phyloP scores from a whole-genome alignment of 1,140 invertebrate genomes.

The Dendroctonus ponderosae region DNA sequence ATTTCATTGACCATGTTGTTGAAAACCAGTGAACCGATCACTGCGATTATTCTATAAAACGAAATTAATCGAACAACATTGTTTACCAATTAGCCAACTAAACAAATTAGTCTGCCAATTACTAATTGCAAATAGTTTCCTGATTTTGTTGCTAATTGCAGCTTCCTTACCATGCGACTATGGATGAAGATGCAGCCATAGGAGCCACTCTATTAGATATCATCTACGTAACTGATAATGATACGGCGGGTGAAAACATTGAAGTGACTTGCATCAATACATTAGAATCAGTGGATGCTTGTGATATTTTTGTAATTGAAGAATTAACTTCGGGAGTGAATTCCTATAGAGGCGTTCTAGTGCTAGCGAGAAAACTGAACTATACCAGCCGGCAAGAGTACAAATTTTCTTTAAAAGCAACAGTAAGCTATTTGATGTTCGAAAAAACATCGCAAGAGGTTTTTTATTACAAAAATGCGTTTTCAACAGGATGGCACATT shows the following conservation, averaged over 20 bases:
- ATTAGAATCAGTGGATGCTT: constrained; percentile 42
- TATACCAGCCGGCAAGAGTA: constrained; percentile 40
- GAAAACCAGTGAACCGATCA: too few species aligned
- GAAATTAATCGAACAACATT: too few species aligned
- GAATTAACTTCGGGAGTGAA: constrained; percentile 38
- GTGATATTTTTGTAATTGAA: constrained; percentile 44
- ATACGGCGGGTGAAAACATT: constrained; percentile 75
- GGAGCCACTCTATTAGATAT: constrained; percentile 72
- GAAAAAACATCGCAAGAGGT: not conserved
- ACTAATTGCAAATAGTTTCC: not conserved
- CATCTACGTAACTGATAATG: constrained; percentile 73
- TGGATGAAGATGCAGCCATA: constrained; percentile 72
- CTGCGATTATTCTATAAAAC: too few species aligned
- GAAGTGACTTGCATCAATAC: constrained; percentile 68
- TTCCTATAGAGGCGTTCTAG: constrained; percentile 42
- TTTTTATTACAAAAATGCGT: not conserved
- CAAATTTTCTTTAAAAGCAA: constrained; percentile 44
- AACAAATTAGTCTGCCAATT: too few species aligned
- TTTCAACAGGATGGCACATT: constrained; percentile 70
- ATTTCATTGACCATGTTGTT: too few species aligned
- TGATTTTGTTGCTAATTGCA: constrained; percentile 44
- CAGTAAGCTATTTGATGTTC: constrained; percentile 28
- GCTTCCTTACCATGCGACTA: constrained; percentile 75
- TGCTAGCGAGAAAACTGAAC: constrained; percentile 42
- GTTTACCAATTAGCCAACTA: too few species aligned